Conservation (phyloP, 2,113 vertebrate species). For the Myanophis thanlyinensis region DNA sequence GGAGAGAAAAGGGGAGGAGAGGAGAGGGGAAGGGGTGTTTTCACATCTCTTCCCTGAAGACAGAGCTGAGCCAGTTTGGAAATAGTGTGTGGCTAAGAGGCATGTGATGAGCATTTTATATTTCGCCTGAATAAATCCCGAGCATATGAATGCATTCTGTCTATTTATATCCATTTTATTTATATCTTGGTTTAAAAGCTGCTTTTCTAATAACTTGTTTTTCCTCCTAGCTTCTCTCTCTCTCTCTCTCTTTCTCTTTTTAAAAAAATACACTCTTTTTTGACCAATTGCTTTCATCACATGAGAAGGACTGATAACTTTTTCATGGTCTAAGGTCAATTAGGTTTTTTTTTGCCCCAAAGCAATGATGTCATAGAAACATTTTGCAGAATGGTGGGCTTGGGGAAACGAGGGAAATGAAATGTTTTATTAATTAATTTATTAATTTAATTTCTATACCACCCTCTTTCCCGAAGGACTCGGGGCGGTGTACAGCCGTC, state of each 20-base stretch:
- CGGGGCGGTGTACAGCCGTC: too few species aligned
- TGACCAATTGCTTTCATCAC: not conserved
- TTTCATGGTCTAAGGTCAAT: not conserved
- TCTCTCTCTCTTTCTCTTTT: not conserved
- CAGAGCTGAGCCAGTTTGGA: not conserved
- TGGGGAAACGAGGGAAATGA: not conserved
- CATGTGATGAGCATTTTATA: not conserved
- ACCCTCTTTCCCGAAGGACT: too few species aligned
- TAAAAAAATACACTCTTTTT: not conserved
- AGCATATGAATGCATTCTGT: not conserved
- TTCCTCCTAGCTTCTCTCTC: not conserved
- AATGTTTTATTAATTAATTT: too few species aligned
- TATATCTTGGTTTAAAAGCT: not conserved
- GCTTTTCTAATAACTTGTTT: not conserved
- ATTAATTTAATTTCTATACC: too few species aligned
- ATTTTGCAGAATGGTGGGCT: not conserved
- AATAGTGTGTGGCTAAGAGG: conserved; percentile 7
- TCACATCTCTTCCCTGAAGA: not conserved
- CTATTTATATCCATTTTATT: not conserved
- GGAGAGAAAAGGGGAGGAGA: not conserved
- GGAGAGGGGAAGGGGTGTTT: not conserved
- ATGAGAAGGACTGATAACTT: not conserved
- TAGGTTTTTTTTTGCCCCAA: not conserved
- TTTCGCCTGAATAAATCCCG: not conserved
- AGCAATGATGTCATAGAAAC: not conserved